These are phyloP conservation scores for Acanthurus tractus DNA, from an alignment of 2,797 vertebrate genomes.

Conservation along the genomic window DNA sequence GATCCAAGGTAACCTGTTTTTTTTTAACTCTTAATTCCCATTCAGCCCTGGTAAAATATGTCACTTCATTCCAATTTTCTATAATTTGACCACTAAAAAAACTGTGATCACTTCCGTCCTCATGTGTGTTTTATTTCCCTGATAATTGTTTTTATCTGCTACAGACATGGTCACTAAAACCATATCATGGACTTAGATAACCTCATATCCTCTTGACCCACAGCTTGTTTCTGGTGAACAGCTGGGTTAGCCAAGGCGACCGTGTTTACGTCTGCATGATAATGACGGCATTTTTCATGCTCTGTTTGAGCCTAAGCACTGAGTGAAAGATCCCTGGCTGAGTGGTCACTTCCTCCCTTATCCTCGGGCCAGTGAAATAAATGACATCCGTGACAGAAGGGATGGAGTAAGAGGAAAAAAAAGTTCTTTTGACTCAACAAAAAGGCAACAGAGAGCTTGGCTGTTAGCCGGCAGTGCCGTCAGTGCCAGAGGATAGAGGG, in stretches of 20 bases:
- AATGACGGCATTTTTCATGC: conserved; percentile 27
- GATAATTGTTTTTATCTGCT: no score
- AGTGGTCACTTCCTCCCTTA: conserved; percentile 36
- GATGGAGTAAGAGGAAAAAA: conserved; percentile 12
- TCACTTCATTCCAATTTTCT: background rate
- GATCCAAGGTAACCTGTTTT: conserved; percentile 86
- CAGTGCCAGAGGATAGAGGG: conserved; percentile 26
- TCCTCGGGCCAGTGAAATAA: conserved; percentile 42
- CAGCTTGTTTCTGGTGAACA: conserved; percentile 27
- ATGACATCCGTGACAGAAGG: conserved; percentile 33
- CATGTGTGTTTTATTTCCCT: no score
- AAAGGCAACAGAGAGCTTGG: conserved; percentile 39
- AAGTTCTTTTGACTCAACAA: conserved; percentile 48
- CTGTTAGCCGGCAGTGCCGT: conserved; percentile 16
- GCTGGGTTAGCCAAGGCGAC: background rate
- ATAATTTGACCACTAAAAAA: no score
- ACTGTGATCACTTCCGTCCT: no score
- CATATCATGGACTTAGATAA: background rate
- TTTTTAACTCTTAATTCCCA: background rate
- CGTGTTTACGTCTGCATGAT: conserved; percentile 37
- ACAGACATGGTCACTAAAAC: background rate
- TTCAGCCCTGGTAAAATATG: background rate
- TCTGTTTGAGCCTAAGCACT: conserved; percentile 11
- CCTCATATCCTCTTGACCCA: conserved; percentile 30
- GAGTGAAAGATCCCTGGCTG: conserved; percentile 20